A percentile compares a stretch with the other conserved stretches of the same genome.
Conservation (phyloP, 37 sponge, comb jelly and placozoan genomes). For the Chondrosia reniformis region DNA sequence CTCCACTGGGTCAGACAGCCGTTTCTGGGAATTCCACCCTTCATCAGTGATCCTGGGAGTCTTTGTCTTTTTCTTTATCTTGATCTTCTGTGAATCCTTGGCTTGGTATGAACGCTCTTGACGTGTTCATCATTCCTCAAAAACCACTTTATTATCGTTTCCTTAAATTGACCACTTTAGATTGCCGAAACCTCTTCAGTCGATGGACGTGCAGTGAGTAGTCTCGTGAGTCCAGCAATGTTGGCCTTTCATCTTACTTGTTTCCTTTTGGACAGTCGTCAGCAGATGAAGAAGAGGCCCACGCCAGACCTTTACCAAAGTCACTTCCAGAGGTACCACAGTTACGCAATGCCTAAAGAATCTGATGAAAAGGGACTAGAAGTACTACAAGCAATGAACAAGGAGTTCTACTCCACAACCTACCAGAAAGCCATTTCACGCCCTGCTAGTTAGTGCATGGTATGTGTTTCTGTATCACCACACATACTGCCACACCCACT, state of each 20-base stretch:
- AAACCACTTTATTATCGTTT: no score
- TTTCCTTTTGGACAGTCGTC: no score
- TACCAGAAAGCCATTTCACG: constrained; percentile 24
- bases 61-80: no score
- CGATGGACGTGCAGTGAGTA: background rate
- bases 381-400: constrained; percentile 20
- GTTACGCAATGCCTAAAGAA: constrained; percentile 12
- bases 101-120: no score
- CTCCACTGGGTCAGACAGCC: no score
- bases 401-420: constrained; percentile 40
- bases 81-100: no score
- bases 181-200: background rate
- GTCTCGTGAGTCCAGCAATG: background rate
- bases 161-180: no score
- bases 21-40: no score
- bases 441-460: constrained; percentile 12
- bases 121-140: no score
- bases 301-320: constrained; percentile 34
- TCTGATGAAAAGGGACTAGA: background rate
- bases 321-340: constrained; percentile 23
- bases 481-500: background rate
- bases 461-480: background rate
- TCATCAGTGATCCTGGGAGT: no score
- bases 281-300: no score
- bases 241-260: background rate